Conservation (phyloP, 1,140 invertebrate genomes). For the Patella vulgata region DNA sequence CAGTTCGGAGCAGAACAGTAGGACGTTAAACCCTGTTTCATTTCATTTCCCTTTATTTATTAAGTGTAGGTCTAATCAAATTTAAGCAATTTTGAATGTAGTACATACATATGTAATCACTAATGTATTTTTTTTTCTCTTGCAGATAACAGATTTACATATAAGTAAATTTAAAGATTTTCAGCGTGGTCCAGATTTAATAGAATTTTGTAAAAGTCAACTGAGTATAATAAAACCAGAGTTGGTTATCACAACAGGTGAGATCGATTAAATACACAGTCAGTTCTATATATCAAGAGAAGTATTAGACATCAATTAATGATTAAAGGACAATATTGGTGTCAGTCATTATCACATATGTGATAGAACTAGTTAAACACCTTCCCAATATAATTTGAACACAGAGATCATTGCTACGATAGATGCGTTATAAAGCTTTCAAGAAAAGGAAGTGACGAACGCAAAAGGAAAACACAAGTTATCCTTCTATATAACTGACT, state of each 20-base stretch:
- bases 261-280: not conserved
- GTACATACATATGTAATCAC: not conserved
- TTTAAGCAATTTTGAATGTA: not conserved
- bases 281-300: not conserved
- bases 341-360: no score
- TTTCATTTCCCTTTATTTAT: no score
- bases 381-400: no score
- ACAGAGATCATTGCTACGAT: no score
- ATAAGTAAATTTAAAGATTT: constrained; percentile 86
- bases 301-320: not conserved
- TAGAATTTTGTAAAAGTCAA: constrained; percentile 82
- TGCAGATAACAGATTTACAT: constrained; percentile 77
- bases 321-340: no score
- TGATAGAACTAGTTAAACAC: no score
- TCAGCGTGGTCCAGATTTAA: constrained; percentile 79
- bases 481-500: no score
- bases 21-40: no score
- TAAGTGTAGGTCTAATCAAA: not conserved
- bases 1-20: no score
- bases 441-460: no score
- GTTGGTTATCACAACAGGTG: constrained; percentile 79
- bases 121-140: constrained; percentile 11
- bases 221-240: constrained; percentile 79
- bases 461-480: no score
- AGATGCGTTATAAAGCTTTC: no score